A percentile compares a stretch with the other conserved stretches of the same genome.
Evolutionary conservation across 2,888 invertebrate species (phyloP).

Genomic region (Brenthis ino): DNA sequence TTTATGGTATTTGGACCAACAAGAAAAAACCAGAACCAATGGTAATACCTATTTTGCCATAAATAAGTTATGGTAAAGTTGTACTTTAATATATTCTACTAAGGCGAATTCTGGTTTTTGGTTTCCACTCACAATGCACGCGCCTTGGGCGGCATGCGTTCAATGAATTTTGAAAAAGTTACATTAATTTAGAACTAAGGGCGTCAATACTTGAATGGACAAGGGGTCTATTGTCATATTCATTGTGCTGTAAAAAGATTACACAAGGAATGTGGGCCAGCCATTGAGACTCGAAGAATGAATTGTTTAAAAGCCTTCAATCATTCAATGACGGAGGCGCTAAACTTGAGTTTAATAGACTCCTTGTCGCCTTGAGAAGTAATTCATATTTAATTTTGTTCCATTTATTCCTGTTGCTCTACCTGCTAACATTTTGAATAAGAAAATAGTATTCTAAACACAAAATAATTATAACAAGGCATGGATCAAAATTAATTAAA

Average conservation of each 20-base stretch:
- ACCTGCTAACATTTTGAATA: constrained; percentile 53
- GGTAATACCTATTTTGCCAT: constrained; percentile 58
- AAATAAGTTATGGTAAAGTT: constrained; percentile 28
- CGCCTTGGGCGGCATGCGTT: constrained; percentile 69
- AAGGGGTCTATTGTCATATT: constrained; percentile 65
- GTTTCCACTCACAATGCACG: constrained; percentile 4
- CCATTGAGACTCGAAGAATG: constrained; percentile 72
- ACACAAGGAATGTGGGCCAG: constrained; percentile 73
- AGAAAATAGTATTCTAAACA: constrained; percentile 22
- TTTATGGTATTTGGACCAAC: constrained; percentile 62
- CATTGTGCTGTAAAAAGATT: constrained; percentile 74
- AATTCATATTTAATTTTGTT: constrained; percentile 67
- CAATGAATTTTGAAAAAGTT: constrained; percentile 68
- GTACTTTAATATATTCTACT: constrained; percentile 41
- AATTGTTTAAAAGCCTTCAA: constrained; percentile 78
- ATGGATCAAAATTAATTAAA: neutral
- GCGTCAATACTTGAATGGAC: constrained; percentile 64
- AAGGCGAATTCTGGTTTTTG: constrained; percentile 18
- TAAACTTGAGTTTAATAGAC: constrained; percentile 81
- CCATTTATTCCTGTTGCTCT: constrained; percentile 59
- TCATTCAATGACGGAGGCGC: constrained; percentile 78
- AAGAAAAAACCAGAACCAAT: constrained; percentile 64
- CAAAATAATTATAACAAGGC: neutral
- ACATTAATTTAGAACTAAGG: constrained; percentile 73
- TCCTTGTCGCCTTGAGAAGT: constrained; percentile 73